Base-by-base conservation (phyloP, 2,797 vertebrate genomes). In the Sebastolobus alascanus region DNA sequence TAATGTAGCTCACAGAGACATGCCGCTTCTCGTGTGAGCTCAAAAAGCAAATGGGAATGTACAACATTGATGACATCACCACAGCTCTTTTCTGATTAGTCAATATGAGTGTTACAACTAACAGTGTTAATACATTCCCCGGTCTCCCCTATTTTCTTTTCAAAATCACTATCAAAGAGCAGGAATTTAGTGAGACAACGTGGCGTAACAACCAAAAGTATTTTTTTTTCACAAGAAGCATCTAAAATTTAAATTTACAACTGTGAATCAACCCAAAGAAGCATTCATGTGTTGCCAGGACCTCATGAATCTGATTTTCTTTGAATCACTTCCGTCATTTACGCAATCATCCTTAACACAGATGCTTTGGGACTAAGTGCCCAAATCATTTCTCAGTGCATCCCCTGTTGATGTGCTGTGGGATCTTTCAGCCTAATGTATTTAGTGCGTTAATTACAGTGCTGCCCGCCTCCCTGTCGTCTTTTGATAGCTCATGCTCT, bases 381-480 rank as follows among this genome's bases (percentile, higher is more conserved):
- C 55, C 59, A 85, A 84, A 87, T 92, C 70, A 87, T 89, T 82
- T 82, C 82, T 89, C 77, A 85, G 70, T 68, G 69, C 70, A 81
- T 87, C 56, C 73, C 84, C 90, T 81, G 85, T 72, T 89, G 89
- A 81, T 90, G 86, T 84, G 84, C 92, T 88, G 80, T 83, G 74
- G 73, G 87, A 87, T 88, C 78, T 81, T 86, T 92, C 37, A 80
- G 77, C 66, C 87, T 94, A 93, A 95, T 90, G 88, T 90, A 92
- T 93, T 96, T 95, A 95, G 89, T 80, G 84, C 27, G 75, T 82
- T 89, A 92, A 94, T 94, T 92, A 90, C 85, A 83, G 84, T 46
- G 77, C 89, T 84, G 89, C 85, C 85, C 55, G 88, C 86, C 89
- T 86, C 91, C 84, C 81, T 86, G 89, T 90, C 91, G 81, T 92